These are phyloP conservation scores for Seira ritae DNA, from an alignment of 2,888 invertebrate species.

Conservation along the genomic window DNA sequence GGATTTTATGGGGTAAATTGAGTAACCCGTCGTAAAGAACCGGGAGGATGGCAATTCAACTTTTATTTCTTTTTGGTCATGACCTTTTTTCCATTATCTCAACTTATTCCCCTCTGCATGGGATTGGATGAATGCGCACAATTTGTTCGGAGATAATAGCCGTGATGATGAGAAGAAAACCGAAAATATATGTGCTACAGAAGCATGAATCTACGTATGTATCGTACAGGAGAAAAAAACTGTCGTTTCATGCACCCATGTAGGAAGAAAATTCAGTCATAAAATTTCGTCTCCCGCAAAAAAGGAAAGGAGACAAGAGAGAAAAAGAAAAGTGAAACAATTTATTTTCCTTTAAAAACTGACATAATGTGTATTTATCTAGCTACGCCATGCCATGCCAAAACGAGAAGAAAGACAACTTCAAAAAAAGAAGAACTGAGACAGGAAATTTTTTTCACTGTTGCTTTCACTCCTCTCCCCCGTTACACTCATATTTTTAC, in stretches of 20 bases:
- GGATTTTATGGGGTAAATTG: too few species aligned
- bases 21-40: too few species aligned
- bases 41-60: too few species aligned
- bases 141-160: too few species aligned
- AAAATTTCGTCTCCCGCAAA: neutral
- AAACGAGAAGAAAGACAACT: slow-evolving; percentile 19
- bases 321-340: slow-evolving; percentile 60
- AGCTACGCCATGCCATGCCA: slow-evolving; percentile 31
- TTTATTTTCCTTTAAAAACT: slow-evolving; percentile 63
- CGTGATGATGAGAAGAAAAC: too few species aligned
- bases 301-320: slow-evolving; percentile 14
- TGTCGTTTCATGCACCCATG: slow-evolving; percentile 11
- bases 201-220: neutral
- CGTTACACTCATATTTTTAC: slow-evolving; percentile 7
- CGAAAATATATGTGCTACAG: too few species aligned
- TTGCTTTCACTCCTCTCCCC: slow-evolving; percentile 5
- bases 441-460: neutral
- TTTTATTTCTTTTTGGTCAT: too few species aligned
- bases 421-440: too few species aligned
- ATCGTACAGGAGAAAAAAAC: slow-evolving; percentile 19
- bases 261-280: neutral
- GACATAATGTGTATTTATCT: slow-evolving; percentile 66
- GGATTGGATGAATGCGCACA: too few species aligned
- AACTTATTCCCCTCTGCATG: too few species aligned
- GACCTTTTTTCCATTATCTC: too few species aligned